Evolutionary conservation across 2,888 invertebrate genomes (phyloP).

Genomic region (Tachina grossa): DNA sequence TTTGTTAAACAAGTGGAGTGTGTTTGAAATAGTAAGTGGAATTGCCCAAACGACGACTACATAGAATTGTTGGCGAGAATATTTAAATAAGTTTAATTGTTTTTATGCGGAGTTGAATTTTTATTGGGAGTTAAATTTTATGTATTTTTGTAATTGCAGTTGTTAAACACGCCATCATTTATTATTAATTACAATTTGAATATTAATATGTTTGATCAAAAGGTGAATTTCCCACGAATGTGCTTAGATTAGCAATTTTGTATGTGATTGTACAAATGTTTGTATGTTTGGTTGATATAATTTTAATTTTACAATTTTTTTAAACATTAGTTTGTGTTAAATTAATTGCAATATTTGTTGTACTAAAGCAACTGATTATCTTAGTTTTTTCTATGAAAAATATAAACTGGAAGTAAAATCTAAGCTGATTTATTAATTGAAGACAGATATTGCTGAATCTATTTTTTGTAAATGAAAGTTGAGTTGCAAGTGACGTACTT

Average conservation of each 20-base stretch:
- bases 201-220: conserved; percentile 57
- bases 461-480: too few relatives aligned
- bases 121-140: conserved; percentile 18
- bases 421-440: too few relatives aligned
- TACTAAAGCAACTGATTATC: not conserved
- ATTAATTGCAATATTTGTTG: not conserved
- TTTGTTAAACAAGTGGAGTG: conserved; percentile 41
- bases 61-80: conserved; percentile 33
- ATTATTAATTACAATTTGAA: conserved; percentile 55
- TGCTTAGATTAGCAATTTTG: conserved; percentile 19
- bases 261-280: conserved; percentile 21
- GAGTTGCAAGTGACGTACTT: too few relatives aligned
- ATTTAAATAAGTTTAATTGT: conserved; percentile 47
- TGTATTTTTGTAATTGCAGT: conserved; percentile 23
- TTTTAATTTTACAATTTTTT: conserved; percentile 45
- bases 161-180: conserved; percentile 65
- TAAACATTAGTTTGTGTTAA: not conserved
- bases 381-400: not conserved
- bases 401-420: not conserved
- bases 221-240: conserved; percentile 70
- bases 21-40: conserved; percentile 4
- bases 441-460: too few relatives aligned
- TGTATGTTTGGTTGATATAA: conserved; percentile 22
- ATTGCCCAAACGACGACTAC: not conserved
- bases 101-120: conserved; percentile 12